Evolutionary conservation across 2,113 vertebrate genomes (phyloP).

Genomic region (Bos indicus): DNA sequence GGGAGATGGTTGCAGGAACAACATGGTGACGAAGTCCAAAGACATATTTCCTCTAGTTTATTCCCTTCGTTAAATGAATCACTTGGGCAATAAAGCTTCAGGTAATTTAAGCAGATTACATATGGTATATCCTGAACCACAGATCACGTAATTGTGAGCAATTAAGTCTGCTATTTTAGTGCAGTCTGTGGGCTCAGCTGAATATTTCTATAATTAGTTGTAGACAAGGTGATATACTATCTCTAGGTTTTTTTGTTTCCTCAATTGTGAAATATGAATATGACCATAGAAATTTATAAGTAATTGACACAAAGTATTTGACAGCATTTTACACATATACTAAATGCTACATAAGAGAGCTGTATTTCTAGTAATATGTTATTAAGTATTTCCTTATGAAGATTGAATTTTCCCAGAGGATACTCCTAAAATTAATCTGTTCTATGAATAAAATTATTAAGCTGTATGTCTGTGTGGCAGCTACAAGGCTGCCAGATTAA

Average conservation of each 20-base stretch:
- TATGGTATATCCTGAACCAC: not conserved
- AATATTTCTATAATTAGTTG: slow-evolving; percentile 30
- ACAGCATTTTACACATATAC: not conserved
- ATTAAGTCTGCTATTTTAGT: not conserved
- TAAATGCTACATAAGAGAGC: slow-evolving; percentile 18
- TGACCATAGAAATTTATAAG: not conserved
- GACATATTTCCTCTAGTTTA: not conserved
- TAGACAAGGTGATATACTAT: not conserved
- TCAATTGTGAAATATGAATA: slow-evolving; percentile 22
- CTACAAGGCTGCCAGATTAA: not conserved
- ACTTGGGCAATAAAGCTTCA: not conserved
- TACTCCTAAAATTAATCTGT: slow-evolving; percentile 25
- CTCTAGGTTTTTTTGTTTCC: not conserved
- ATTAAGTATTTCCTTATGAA: slow-evolving; percentile 35
- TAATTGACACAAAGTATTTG: slow-evolving; percentile 12
- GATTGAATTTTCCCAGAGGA: slow-evolving; percentile 46
- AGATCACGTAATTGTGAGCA: not conserved
- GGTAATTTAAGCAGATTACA: not conserved
- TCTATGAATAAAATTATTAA: slow-evolving; percentile 32
- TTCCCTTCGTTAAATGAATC: not conserved
- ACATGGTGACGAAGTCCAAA: not conserved
- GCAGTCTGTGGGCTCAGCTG: not conserved
- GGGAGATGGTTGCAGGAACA: not conserved
- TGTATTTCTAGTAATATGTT: slow-evolving; percentile 13
- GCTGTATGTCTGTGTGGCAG: not conserved